These are phyloP conservation scores for Caerostris darwini DNA, from an alignment of 1,140 invertebrate species.

Conservation along the genomic window DNA sequence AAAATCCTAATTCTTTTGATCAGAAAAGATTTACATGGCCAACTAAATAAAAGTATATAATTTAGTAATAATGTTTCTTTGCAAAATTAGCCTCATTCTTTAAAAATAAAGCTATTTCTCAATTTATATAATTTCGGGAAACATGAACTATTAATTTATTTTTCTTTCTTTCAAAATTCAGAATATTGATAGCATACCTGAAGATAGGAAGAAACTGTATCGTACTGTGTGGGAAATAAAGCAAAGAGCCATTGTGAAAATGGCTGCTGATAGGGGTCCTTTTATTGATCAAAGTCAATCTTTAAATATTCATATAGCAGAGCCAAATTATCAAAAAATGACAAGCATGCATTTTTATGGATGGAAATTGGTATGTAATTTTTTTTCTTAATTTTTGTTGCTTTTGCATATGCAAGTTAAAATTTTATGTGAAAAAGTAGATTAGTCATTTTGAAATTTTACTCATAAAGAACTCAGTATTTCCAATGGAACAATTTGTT, in stretches of 20 bases:
- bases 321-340: slow-evolving; percentile 95
- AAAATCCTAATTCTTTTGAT: no score
- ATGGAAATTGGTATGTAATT: slow-evolving; percentile 90
- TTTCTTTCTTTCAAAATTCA: slow-evolving; percentile 82
- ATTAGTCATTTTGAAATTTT: neutral
- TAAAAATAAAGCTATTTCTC: no score
- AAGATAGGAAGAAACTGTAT: slow-evolving; percentile 94
- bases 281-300: slow-evolving; percentile 99
- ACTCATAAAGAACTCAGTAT: neutral
- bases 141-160: neutral
- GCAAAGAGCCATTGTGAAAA: slow-evolving; percentile 95
- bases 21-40: no score
- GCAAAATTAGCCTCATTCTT: no score
- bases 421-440: neutral
- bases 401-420: neutral
- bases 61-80: no score
- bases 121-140: no score
- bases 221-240: slow-evolving; percentile 99
- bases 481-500: neutral
- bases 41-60: no score
- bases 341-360: slow-evolving; percentile 99
- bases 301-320: slow-evolving; percentile 97
- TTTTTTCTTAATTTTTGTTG: neutral
- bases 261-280: slow-evolving; percentile 98
- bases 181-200: slow-evolving; percentile 93